A percentile compares a stretch with the other conserved stretches of the same genome.
These are phyloP conservation scores for Maniola hyperantus DNA, from an alignment of 2,888 invertebrate genomes.

Conservation along the genomic window DNA sequence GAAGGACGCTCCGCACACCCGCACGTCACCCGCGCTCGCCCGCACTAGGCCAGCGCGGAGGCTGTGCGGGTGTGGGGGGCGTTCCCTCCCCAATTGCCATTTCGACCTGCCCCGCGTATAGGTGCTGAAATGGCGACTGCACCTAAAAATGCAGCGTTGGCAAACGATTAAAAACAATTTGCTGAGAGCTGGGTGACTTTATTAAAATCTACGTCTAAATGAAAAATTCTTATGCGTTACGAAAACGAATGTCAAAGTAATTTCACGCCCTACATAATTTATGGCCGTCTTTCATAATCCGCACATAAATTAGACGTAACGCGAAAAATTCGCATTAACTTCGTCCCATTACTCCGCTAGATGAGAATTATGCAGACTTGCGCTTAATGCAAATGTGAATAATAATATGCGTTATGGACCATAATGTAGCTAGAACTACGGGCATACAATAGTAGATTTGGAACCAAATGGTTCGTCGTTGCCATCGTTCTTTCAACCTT, in stretches of 20 bases:
- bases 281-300: slow-evolving; percentile 28
- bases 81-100: too few species aligned
- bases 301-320: slow-evolving; percentile 43
- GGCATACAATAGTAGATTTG: neutral
- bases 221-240: slow-evolving; percentile 14
- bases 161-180: too few species aligned
- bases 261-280: slow-evolving; percentile 33
- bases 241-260: slow-evolving; percentile 22
- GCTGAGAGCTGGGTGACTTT: too few species aligned
- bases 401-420: slow-evolving; percentile 44
- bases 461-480: too few species aligned
- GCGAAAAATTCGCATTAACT: slow-evolving; percentile 48
- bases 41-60: too few species aligned
- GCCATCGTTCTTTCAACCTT: too few species aligned
- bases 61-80: too few species aligned
- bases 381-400: slow-evolving; percentile 48
- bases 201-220: neutral
- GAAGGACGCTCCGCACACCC: too few species aligned
- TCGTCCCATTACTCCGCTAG: slow-evolving; percentile 51
- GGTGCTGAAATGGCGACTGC: too few species aligned
- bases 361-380: slow-evolving; percentile 53
- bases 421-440: neutral
- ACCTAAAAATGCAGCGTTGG: too few species aligned
- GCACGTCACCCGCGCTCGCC: too few species aligned
- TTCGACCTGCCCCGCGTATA: too few species aligned